These are phyloP conservation scores for Columba janthina DNA, from an alignment of 2,113 vertebrate genomes.

Conservation along the genomic window DNA sequence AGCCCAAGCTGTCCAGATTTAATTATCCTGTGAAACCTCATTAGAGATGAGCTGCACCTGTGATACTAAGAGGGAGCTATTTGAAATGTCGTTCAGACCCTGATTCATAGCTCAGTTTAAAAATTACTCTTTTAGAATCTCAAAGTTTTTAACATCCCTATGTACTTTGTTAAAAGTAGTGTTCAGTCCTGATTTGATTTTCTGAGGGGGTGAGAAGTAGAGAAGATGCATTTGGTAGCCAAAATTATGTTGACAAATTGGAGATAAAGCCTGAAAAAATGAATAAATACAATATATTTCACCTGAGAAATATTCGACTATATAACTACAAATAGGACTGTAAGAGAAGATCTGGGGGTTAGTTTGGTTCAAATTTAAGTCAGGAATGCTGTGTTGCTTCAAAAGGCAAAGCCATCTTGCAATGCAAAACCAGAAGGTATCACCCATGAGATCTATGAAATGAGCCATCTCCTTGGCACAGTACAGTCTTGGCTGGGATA, in stretches of 20 bases:
- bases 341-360: not conserved
- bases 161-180: not conserved
- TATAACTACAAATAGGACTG: not conserved
- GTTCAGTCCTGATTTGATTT: not conserved
- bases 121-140: not conserved
- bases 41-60: conserved; percentile 22
- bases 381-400: not conserved
- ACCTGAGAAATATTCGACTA: not conserved
- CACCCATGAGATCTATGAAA: not conserved
- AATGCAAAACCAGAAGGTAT: not conserved
- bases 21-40: conserved; percentile 48
- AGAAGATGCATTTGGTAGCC: not conserved
- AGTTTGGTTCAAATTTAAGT: not conserved
- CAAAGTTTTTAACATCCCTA: not conserved
- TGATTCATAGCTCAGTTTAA: not conserved
- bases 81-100: not conserved
- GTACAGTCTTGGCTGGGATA: not conserved
- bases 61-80: not conserved
- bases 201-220: not conserved
- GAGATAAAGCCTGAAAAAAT: not conserved
- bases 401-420: not conserved
- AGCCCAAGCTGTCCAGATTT: not conserved
- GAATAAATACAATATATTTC: not conserved
- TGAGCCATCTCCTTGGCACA: not conserved
- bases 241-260: not conserved